Evolutionary conservation across 1,140 invertebrate species (phyloP), one percentile per base, ranked within the genome.

Genomic region (Drosophila lowei): DNA sequence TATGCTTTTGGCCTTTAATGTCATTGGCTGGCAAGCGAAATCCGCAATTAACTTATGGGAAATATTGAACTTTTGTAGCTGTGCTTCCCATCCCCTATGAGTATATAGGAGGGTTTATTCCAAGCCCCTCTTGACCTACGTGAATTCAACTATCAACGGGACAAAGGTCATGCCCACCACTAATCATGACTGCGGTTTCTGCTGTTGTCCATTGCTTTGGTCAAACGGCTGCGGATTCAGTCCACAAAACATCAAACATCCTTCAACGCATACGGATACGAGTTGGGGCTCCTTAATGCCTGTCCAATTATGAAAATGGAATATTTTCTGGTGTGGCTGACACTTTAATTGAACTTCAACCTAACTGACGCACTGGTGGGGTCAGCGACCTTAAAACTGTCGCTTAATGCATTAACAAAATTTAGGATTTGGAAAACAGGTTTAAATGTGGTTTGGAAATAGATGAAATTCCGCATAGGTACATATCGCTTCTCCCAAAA

Each of bases 221-320:
- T 25, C 23, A 25, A 25, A 0, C 23, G 23, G 23, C 5, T 25
- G 23, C 23, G 23, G 4, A 25, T 25, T 5, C 23, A 25, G 23
- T 5, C 18, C 18, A 18, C 1, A 0, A 16, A 15, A 47, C 4
- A 2, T 30, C 2, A 25, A 25, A 25, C 30, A 9, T 9, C 1
- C 8, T 30, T 3, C n/a, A 41, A 38, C 62, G 41, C 46, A 2
- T 1, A 18, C 18, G 18, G 18, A 38, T 16, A 25, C 18, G 41
- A 23, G 41, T 18, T 18, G 34, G 34, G 9, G 61, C 18, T 42
- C 54, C 54, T 62, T 58, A 71, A 74, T 55, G 49, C 73, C 77
- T 77, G 81, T 77, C 77, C 77, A 77, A 81, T 85, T 85, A 85
- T 85, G 81, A 81, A 86, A 86, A 86, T 72, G 79, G 81, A 70